Evolutionary conservation across 2,797 vertebrate species (phyloP), one percentile per base, ranked within the genome.

Genomic region (Melanogrammus aeglefinus): DNA sequence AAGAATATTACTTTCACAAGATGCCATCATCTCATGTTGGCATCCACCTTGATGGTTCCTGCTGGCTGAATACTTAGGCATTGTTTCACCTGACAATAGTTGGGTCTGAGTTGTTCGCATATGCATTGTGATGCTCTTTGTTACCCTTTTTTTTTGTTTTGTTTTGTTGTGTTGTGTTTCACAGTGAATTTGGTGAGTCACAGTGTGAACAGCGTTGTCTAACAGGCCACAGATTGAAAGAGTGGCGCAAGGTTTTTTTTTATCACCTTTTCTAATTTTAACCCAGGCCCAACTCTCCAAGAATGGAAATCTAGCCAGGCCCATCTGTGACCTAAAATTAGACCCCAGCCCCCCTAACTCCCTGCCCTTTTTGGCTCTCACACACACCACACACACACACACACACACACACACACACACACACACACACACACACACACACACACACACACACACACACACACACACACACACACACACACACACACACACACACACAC

Each of bases 251-350:
- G 81, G 84, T 85, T 36, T 31, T 31, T 36, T 31, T 33, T 36
- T 92, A 89, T 89, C 94, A 93, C 92, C 90, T 91, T 13, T 90
- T 94, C 96, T 96, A 96, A 96, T 95, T 95, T 94, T 97, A 96
- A 94, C 88, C 87, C 81, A 77, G 86, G 87, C 80, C 82, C 80
- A 84, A 80, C 88, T 87, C 87, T 94, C 96, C 96, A 93, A 96
- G 95, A 96, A 97, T 96, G 96, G 95, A 96, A 96, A 93, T 96
- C 88, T 89, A 89, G 92, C 91, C 94, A 91, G 95, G 92, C 94
- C 95, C 94, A 94, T 92, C 82, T 87, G 86, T 90, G 91, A 89
- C 90, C 96, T 97, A 98, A 96, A 96, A 94, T 97, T 98, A 98
- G 94, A 90, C 83, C 29, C 74, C 72, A 21, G 66, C 83, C 82